Base-by-base conservation (phyloP, 2,113 vertebrate species). In the Crotalus tigris region DNA sequence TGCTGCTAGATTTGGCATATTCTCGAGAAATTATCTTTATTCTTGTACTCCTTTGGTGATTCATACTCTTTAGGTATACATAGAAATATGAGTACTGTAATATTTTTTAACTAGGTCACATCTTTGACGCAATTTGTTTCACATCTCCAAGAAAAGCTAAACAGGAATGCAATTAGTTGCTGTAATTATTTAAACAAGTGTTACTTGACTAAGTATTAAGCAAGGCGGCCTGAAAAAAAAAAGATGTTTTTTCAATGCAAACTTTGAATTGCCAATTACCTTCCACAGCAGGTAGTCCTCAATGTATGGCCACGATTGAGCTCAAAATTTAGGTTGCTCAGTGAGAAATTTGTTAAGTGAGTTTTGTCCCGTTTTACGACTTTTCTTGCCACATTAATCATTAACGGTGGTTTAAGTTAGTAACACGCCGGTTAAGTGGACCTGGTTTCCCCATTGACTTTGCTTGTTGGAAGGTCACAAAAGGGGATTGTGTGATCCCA, bases 151-250 rank as follows among this genome's bases (percentile, higher is more conserved):
- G 33, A 94, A 94, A 96, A 93, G 17, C 91, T 91, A 94, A 96
- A 96, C 91, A 9, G 89, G 91, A 92, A 87, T 39, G 92, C 94
- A 95, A 95, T 94, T 96, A 96, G 24, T 89, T 15, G 91, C 53
- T 26, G 11, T 87, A 95, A 92, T 95, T 93, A 91, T 57, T 96
- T 95, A 95, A 94, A 94, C 90, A 92, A 93, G 64, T 49, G 17
- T 58, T 87, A 93, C 46, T 91, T 94, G 92, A 95, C 89, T 88
- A 91, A 21, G 39, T 93, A 94, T 93, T 24, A 46, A 49, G 69
- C 94, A 93, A 90, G 11, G 24, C 81, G 92, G 85, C 24, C 92
- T 89, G 69, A 39, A 39, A 61, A 5, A 95, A 90, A 90, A 94
- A 64, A 89, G 95, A 2, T 87, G 33, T 46, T 86, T 49, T 58